Conservation (phyloP, 2,888 invertebrate species). For the Chrysomela aeneicollis region DNA sequence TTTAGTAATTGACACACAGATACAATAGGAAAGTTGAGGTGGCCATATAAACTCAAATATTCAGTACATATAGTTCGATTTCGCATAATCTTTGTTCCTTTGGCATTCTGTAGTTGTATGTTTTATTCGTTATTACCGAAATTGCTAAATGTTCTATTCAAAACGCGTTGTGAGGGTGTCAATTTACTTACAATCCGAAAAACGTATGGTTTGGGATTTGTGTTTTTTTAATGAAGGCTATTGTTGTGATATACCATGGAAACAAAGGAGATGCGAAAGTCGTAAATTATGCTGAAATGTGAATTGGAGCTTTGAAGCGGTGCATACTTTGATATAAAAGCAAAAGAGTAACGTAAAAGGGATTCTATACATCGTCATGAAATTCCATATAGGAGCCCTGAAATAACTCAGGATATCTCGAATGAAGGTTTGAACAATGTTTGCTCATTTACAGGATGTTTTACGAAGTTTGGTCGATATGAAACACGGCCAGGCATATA, state of each 20-base stretch:
- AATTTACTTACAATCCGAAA: too few relatives aligned
- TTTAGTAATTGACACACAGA: slow-evolving; percentile 54
- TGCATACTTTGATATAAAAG: slow-evolving; percentile 22
- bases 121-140: too few relatives aligned
- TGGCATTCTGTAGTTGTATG: too few relatives aligned
- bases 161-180: too few relatives aligned
- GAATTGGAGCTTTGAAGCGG: slow-evolving; percentile 33
- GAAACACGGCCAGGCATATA: not conserved
- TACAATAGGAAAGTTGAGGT: slow-evolving; percentile 45
- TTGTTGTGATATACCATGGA: not conserved
- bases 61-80: not conserved
- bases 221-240: too few relatives aligned
- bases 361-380: slow-evolving; percentile 23
- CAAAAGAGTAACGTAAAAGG: slow-evolving; percentile 17
- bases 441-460: slow-evolving; percentile 38
- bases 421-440: slow-evolving; percentile 19
- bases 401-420: slow-evolving; percentile 23
- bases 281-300: slow-evolving; percentile 33
- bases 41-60: slow-evolving; percentile 25
- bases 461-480: slow-evolving; percentile 48
- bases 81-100: slow-evolving; percentile 30
- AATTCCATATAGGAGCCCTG: slow-evolving; percentile 22
- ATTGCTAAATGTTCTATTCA: too few relatives aligned
- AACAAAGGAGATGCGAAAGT: slow-evolving; percentile 33
- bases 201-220: too few relatives aligned